Conservation (phyloP, 2,888 invertebrate genomes). For the Polymixis flavicincta region DNA sequence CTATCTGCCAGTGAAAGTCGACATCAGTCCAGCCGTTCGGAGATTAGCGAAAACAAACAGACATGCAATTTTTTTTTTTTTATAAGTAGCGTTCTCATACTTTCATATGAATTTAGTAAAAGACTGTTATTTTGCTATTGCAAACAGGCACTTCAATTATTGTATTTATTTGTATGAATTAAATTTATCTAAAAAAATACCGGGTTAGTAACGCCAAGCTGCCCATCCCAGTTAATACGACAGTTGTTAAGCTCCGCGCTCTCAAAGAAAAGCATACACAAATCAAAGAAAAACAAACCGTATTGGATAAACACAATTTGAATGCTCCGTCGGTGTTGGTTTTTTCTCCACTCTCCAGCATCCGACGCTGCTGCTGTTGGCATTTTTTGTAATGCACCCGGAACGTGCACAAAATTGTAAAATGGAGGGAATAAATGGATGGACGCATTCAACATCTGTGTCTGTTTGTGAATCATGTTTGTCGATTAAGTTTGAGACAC, state of each 20-base stretch:
- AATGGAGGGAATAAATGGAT: slow-evolving; percentile 43
- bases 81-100: no score
- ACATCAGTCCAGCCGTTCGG: no score
- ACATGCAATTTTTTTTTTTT: no score
- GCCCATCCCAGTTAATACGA: no score
- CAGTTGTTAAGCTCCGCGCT: not conserved
- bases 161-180: no score
- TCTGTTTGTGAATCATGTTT: slow-evolving; percentile 21
- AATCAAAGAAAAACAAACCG: slow-evolving; percentile 15
- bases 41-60: no score
- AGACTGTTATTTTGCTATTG: no score
- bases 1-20: no score
- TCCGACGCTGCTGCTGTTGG: slow-evolving; percentile 11
- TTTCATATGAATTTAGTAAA: no score
- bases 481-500: slow-evolving; percentile 38
- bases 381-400: slow-evolving; percentile 48
- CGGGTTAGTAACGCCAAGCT: not conserved
- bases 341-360: slow-evolving; percentile 30
- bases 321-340: slow-evolving; percentile 35
- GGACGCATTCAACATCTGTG: slow-evolving; percentile 31
- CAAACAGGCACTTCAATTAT: no score
- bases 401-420: slow-evolving; percentile 43
- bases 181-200: not conserved
- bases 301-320: slow-evolving; percentile 44
- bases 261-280: not conserved